Base-by-base conservation (phyloP, 2,888 invertebrate genomes). In the Acanthoscelides obtectus region DNA sequence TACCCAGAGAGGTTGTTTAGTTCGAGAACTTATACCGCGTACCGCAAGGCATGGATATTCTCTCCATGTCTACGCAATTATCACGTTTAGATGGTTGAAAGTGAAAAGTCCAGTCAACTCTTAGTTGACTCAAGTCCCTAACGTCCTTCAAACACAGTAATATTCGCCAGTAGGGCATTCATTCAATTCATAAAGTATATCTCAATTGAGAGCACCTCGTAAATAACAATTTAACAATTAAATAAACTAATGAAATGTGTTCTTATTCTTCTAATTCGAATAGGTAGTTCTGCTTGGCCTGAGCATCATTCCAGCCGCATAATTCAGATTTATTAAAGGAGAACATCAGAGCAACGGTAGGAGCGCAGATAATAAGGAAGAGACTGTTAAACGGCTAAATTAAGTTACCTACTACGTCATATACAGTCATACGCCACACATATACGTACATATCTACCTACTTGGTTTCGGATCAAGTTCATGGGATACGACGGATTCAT, bases 261-360 rank as follows among this genome's bases (percentile, higher is more conserved):
- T 45, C 17, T 25, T 25, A 8, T 25, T 25, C 25, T 45, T 17
- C 12, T 45, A 45, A 45, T 45, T 45, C 45, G 17, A 45, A 6
- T 45, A 45, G 45, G 45, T 45, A 45, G 45, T 45, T 6, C 45
- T 12, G 45, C 45, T 45, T 45, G 45, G 8, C 17, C 45, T 45
- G 17, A 45, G 17, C 70, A 69, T 63, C 72, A 64, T 71, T 72
- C 69, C 72, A 70, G 74, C 72, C 72, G 69, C 68, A 71, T 72
- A 74, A 76, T 76, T 75, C 74, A 74, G 72, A 72, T 74, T 75
- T 74, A 75, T 75, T 71, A 72, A 75, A 74, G 74, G 67, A 69
- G 69, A 45, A 17, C 45, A 45, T 12, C 25, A 25, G 25, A 25
- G 25, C 25, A 25, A 8, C 25, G 25, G 4, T 3, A 25, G 25